These are phyloP conservation scores for Benthochromis sp. DNA, from an alignment of 2,113 vertebrate genomes.

Conservation along the genomic window DNA sequence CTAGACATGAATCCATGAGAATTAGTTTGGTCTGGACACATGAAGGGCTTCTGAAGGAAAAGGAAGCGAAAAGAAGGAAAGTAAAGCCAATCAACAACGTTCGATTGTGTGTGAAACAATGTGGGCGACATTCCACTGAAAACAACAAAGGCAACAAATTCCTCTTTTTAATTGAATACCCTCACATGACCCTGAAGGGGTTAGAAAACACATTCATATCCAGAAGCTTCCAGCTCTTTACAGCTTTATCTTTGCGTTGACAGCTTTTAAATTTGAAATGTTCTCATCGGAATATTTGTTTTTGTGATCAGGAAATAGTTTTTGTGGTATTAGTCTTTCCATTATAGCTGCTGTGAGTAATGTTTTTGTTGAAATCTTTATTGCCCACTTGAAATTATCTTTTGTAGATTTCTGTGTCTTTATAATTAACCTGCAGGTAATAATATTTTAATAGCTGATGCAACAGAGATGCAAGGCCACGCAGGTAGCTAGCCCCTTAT, in stretches of 20 bases:
- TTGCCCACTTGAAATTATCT: background rate
- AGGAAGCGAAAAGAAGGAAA: slow-evolving; percentile 20
- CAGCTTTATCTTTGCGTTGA: background rate
- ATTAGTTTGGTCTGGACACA: slow-evolving; percentile 27
- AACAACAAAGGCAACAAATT: slow-evolving; percentile 61
- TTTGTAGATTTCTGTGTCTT: background rate
- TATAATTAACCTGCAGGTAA: background rate
- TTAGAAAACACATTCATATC: slow-evolving; percentile 21
- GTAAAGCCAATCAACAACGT: slow-evolving; percentile 23
- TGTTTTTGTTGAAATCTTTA: background rate
- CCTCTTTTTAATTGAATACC: slow-evolving; percentile 44
- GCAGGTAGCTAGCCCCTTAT: background rate
- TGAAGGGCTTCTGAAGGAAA: slow-evolving; percentile 27
- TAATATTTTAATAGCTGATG: background rate
- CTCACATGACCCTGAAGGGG: background rate
- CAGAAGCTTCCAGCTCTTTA: slow-evolving; percentile 39
- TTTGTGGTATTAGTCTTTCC: background rate
- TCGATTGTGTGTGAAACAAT: slow-evolving; percentile 62
- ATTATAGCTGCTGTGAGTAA: background rate
- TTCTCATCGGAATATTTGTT: background rate
- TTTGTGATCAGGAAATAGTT: background rate
- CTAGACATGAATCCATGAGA: slow-evolving; percentile 20
- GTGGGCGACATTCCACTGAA: slow-evolving; percentile 42
- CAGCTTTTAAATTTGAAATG: background rate
- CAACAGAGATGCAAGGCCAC: background rate